Evolutionary conservation across 1,140 invertebrate species (phyloP).

Genomic region (Bathynomus jamesi): DNA sequence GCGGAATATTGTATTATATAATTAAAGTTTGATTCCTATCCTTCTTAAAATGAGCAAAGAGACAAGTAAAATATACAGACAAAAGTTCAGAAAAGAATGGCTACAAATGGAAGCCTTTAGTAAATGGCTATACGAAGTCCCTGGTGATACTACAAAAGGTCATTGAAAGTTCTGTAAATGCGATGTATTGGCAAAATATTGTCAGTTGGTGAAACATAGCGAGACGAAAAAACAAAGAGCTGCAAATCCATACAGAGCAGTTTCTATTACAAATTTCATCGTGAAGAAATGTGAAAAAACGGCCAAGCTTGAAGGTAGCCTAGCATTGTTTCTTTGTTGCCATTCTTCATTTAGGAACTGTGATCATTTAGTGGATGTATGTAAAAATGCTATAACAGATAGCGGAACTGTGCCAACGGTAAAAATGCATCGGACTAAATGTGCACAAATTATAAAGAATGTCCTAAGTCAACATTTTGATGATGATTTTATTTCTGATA

Average conservation of each 20-base stretch:
- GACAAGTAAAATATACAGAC: neutral
- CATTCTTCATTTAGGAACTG: neutral
- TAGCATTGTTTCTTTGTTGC: neutral
- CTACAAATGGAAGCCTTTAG: neutral
- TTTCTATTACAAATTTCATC: neutral
- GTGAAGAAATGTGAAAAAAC: neutral
- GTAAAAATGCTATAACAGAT: neutral
- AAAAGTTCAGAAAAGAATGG: neutral
- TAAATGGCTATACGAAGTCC: neutral
- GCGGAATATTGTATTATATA: too few species aligned
- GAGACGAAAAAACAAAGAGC: neutral
- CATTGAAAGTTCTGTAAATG: neutral
- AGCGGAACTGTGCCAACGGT: neutral
- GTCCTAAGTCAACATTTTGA: neutral
- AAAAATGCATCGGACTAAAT: neutral
- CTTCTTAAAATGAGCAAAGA: neutral
- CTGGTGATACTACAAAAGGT: neutral
- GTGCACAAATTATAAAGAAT: neutral
- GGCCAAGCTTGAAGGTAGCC: neutral
- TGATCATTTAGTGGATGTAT: constrained; percentile 2
- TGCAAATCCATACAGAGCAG: neutral
- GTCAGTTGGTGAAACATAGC: neutral
- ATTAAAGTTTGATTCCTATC: too few species aligned
- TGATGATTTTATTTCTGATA: neutral
- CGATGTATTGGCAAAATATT: neutral